Conservation (phyloP, 1,140 invertebrate species). For the Drosophila funebris region DNA sequence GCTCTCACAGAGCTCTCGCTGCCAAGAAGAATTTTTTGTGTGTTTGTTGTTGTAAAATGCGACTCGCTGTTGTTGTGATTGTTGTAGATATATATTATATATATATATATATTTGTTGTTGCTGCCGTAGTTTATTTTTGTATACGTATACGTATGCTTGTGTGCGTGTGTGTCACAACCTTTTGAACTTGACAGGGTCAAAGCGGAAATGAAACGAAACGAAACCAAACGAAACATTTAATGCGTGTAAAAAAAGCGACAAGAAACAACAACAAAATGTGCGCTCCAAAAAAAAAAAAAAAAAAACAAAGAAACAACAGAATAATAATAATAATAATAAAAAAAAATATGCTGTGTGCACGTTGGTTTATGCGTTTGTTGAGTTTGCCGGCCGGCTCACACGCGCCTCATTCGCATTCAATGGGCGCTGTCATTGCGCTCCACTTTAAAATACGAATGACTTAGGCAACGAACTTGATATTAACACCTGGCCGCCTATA, state of each 20-base stretch:
- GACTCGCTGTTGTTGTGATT: conserved; percentile 9
- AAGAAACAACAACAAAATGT: conserved; percentile 15
- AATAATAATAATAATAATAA: conserved; percentile 67
- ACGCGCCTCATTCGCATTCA: conserved; percentile 77
- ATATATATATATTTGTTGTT: conserved; percentile 12
- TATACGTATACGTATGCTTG: not conserved
- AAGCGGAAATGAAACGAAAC: conserved; percentile 50
- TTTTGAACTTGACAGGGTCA: conserved; percentile 50
- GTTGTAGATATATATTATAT: not conserved
- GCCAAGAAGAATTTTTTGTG: conserved; percentile 34
- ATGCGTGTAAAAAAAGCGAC: conserved; percentile 22
- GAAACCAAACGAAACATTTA: conserved; percentile 49
- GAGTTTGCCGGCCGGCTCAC: conserved; percentile 67
- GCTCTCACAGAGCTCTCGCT: conserved; percentile 38
- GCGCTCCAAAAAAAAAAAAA: conserved; percentile 26
- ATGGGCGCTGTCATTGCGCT: conserved; percentile 57
- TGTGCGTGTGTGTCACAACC: conserved; percentile 34
- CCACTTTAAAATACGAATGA: conserved; percentile 68
- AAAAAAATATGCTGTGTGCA: conserved; percentile 45
- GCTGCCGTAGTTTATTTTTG: conserved; percentile 10
- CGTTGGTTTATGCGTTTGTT: conserved; percentile 37
- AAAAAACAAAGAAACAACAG: conserved; percentile 24
- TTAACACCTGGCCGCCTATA: conserved; percentile 45
- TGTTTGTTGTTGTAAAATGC: conserved; percentile 14
- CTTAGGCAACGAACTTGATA: conserved; percentile 75